phyloP scores from a whole-genome alignment of 2,888 invertebrate species.

The Trissolcus japonicus region DNA sequence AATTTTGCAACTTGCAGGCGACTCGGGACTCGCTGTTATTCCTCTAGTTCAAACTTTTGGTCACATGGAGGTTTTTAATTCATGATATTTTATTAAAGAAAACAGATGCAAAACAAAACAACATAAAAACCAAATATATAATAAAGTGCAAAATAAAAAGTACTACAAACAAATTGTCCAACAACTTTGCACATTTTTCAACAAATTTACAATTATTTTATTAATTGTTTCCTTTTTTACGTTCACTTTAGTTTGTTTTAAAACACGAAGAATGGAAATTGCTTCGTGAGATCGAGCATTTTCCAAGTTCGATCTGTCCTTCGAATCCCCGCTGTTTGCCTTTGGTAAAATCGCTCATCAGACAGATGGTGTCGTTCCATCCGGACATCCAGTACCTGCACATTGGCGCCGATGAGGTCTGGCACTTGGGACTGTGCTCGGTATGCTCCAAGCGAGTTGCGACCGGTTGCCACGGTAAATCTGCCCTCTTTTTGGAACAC shows the following conservation, averaged over 20 bases:
- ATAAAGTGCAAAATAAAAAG: background rate
- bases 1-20: slow-evolving; percentile 82
- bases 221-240: background rate
- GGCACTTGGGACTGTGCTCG: slow-evolving; percentile 82
- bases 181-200: no score
- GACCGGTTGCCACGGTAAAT: slow-evolving; percentile 77
- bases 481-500: slow-evolving; percentile 83
- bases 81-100: no score
- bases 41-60: slow-evolving; percentile 93
- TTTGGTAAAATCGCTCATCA: slow-evolving; percentile 82
- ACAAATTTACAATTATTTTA: no score
- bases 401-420: slow-evolving; percentile 91
- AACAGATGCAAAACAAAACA: no score
- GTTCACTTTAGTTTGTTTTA: slow-evolving; percentile 80
- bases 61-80: slow-evolving; percentile 82
- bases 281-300: slow-evolving; percentile 82
- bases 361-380: slow-evolving; percentile 84
- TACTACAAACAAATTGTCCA: no score
- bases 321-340: slow-evolving; percentile 80
- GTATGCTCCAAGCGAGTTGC: slow-evolving; percentile 78
- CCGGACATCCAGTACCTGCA: slow-evolving; percentile 83
- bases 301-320: slow-evolving; percentile 86
- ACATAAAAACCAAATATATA: no score
- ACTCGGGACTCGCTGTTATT: slow-evolving; percentile 83
- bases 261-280: slow-evolving; percentile 83